Evolutionary conservation across 2,797 vertebrate genomes (phyloP), one percentile per base, ranked within the genome.

Genomic region (Hippoglossus hippoglossus): DNA sequence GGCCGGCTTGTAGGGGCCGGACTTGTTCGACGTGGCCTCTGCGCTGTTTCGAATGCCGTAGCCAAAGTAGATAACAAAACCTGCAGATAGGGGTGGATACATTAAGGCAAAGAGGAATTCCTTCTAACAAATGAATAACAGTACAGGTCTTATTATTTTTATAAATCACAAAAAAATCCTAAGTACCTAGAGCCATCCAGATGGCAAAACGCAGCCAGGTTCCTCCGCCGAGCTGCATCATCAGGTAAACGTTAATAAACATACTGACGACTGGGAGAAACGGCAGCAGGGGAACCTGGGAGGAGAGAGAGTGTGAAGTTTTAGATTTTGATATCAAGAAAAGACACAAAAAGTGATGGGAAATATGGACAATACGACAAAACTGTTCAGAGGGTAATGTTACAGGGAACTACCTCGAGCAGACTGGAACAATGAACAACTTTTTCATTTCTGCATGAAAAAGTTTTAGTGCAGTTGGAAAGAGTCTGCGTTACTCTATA

Each of bases 171-270:
- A 6, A 58, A 22, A 53, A 49, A 49, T 39, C 3, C 1, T 8
- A 51, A 21, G 60, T 93, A 98, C 98, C 98, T 76, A 97, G 56
- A 1, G 83, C 54, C 98, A 99, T 99, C 97, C 97, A 99, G 77
- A 98, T 83, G 7, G 95, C 87, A 68, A 99, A 99, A 1, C 97
- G 96, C 54, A 98, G 55, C 98, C 97, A 99, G 0, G 97, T 99
- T 65, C 97, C 96, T 67, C 6, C 58, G 24, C 94, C 95, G 28
- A 99, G 94, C 93, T 99, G 98, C 96, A 99, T 96, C 97, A 99
- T 99, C 84, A 99, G 95, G 88, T 98, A 99, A 69, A 99, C 85
- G 1, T 99, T 99, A 67, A 99, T 96, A 36, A 99, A 96, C 94
- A 99, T 97, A 85, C 98, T 99, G 21, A 94, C 54, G 34, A 98